Evolutionary conservation across 1,140 invertebrate genomes (phyloP), one percentile per base, ranked within the genome.

Genomic region (Olivierus martensii): DNA sequence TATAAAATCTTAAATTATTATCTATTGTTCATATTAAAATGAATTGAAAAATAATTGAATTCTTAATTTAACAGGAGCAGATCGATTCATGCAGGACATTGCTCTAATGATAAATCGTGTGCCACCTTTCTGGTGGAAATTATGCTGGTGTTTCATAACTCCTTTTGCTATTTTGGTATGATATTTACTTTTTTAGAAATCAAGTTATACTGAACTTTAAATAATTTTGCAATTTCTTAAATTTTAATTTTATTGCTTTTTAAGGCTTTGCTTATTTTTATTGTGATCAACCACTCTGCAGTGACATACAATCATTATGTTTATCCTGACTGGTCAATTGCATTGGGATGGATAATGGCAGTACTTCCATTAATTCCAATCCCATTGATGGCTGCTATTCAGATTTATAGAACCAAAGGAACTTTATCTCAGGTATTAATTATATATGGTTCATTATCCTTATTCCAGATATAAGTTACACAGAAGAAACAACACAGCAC

Each of bases 251-350:
- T 28, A 6, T 28, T 28, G 28, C 9, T 1, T 28, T 28, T 28
- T 28, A 9, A 49, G 47, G 37, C 45, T 35, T 35, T 57, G 1
- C 38, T 57, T 7, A 12, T 19, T 15, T 57, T 57, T 17, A 57
- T 57, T 44, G 19, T 53, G 1, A 17, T 51, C 6, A 57, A 52
- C n/a, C 55, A 57, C 41, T 37, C 47, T 41, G 11, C 55, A 38
- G 43, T 61, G 12, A 49, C 46, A 2, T 61, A 59, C 50, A 52
- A 46, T 42, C 19, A 39, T 3, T 61, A 61, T 22, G 73, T 79
- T 4, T 88, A 85, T 65, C 84, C 84, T 0, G 66, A 73, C 57
- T 86, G 83, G 82, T 82, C 82, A 0, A 78, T 84, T 62, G 73
- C 76, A 1, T 71, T 84, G n/a, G 83, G 84, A 3, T 87, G 83